Evolutionary conservation across 2,113 vertebrate species (phyloP), one percentile per base, ranked within the genome.

Genomic region (Phylloscopus trochilus): DNA sequence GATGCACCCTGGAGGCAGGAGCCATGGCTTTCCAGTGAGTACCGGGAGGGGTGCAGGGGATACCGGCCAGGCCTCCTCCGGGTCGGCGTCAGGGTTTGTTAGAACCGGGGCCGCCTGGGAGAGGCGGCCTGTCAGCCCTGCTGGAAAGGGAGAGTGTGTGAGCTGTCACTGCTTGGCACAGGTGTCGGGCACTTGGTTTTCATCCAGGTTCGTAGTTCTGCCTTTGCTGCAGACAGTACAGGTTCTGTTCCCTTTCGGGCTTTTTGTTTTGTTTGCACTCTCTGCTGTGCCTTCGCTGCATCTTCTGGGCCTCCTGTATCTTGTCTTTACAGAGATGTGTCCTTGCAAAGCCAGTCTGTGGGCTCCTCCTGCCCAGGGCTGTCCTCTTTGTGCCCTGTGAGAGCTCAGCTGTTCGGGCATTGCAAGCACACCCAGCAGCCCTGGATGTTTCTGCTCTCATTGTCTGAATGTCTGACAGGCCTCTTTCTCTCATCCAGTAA

Each of bases 21-120:
- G 96, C 99, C 47, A 98, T 99, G 98, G 95, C 99, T 75, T 99
- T 99, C 97, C 99, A 99, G 99, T 99, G 94, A 99, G 99, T 99
- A 70, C 11, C 39, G n/a, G 37, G 2, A 9, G 26, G 11, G 15
- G 0, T 0, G 1, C 0, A 8, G 33, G 33, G 27, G 11, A 2
- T 4, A 3, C 3, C 3, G 62, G 43, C n/a, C n/a, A n/a, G n/a
- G n/a, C n/a, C 17, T 27, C 14, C 15, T 7, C 53, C 8, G 1
- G 8, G 19, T 4, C 21, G 4, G 12, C 2, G 6, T 21, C 33
- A 17, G 53, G 15, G 2, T 8, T 7, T 27, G 10, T 6, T 37
- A 11, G 67, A 6, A 46, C 4, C 2, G 2, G 43, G 35, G 9
- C 33, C 41, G 19, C 16, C 30, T 20, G 59, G 7, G 11, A 22